phyloP scores from a whole-genome alignment of 2,797 vertebrate genomes.

The Lepus oiostolus region DNA sequence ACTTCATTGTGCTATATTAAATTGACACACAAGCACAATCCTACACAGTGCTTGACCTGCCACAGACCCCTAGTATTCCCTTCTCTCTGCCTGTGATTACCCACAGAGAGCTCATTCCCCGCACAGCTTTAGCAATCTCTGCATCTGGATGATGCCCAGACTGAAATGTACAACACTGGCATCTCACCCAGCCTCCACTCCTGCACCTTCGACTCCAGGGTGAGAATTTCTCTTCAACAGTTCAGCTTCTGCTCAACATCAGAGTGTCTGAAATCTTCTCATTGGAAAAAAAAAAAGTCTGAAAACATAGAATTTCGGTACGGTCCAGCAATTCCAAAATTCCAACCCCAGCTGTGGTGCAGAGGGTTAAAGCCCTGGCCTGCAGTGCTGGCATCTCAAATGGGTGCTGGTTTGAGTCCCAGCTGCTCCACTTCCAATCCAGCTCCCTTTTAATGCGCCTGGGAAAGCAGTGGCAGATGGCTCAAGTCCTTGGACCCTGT shows the following conservation, averaged over 20 bases:
- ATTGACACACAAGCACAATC: not conserved
- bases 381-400: no score
- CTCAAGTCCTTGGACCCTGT: no score
- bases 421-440: no score
- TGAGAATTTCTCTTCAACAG: not conserved
- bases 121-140: not conserved
- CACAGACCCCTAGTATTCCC: not conserved
- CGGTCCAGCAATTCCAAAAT: slow-evolving; percentile 10
- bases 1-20: not conserved
- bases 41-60: not conserved
- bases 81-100: not conserved
- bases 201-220: not conserved
- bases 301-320: not conserved
- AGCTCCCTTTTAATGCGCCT: no score
- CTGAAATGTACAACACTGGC: not conserved
- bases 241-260: not conserved
- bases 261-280: not conserved
- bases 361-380: no score
- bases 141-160: not conserved
- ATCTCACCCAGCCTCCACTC: not conserved
- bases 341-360: not conserved
- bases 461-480: no score
- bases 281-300: not conserved
- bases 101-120: not conserved
- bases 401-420: no score